Evolutionary conservation across 2,797 vertebrate species (phyloP).

Genomic region (Rhincodon typus): DNA sequence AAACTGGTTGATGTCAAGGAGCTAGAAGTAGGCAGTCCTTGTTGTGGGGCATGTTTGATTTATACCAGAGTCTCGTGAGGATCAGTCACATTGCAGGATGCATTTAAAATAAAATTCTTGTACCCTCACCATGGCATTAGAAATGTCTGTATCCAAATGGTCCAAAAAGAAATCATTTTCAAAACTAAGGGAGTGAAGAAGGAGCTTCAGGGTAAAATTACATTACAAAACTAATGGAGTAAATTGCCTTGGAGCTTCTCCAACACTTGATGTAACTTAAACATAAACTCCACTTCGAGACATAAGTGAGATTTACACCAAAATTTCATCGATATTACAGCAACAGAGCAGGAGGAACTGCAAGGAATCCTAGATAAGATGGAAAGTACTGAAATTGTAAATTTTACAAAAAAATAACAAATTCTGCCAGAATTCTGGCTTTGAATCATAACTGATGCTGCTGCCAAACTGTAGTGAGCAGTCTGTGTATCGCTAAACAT

Average conservation of each 20-base stretch:
- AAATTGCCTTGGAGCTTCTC: neutral
- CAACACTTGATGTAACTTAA: neutral
- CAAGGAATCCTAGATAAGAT: neutral
- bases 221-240: neutral
- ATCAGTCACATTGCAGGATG: neutral
- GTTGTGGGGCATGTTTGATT: neutral
- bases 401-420: neutral
- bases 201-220: neutral
- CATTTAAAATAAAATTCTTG: neutral
- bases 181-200: neutral
- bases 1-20: no score
- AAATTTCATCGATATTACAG: no score
- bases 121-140: neutral
- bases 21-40: no score
- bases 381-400: neutral
- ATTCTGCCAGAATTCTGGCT: neutral
- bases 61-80: neutral
- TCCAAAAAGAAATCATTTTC: neutral
- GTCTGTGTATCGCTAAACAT: constrained; percentile 1
- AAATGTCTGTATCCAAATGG: neutral
- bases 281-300: neutral
- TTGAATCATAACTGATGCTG: neutral
- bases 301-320: neutral
- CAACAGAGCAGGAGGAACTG: neutral
- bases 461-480: neutral